Percentiles rank a stretch among this genome's conserved stretches.
Conservation (phyloP, 2,113 vertebrate genomes). For the Rhabdomys dilectus region DNA sequence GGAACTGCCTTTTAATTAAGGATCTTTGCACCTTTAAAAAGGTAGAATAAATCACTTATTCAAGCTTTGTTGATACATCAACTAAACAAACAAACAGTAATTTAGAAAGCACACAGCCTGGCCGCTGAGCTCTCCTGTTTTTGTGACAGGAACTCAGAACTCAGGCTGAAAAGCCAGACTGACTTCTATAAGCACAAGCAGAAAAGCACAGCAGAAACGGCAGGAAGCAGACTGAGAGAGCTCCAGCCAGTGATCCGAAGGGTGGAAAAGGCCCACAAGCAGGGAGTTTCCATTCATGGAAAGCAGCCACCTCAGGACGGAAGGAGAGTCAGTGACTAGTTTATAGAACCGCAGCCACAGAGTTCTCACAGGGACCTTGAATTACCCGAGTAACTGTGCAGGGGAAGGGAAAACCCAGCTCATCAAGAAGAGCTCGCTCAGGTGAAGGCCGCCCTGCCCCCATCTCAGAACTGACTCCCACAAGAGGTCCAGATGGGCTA, state of each 20-base stretch:
- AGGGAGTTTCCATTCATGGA: background rate
- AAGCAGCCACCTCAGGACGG: background rate
- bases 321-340: background rate
- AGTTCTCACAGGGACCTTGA: conserved; percentile 43
- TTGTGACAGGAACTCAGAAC: conserved; percentile 4
- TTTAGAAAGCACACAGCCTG: background rate
- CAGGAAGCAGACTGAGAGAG: background rate
- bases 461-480: background rate
- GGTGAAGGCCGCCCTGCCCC: background rate
- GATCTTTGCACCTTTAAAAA: conserved; percentile 25
- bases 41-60: background rate
- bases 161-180: background rate
- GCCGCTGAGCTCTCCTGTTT: background rate
- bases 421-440: conserved; percentile 19
- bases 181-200: background rate
- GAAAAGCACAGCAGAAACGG: background rate
- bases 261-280: background rate
- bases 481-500: background rate
- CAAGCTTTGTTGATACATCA: background rate
- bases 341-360: conserved; percentile 8
- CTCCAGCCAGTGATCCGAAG: background rate
- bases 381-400: background rate
- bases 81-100: background rate
- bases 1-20: conserved; percentile 64
- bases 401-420: background rate